Percentiles rank a stretch among this genome's conserved stretches.
Evolutionary conservation across 92 coral and sea anemone genomes (phyloP).

Genomic region (Chrysogorgia sp.): DNA sequence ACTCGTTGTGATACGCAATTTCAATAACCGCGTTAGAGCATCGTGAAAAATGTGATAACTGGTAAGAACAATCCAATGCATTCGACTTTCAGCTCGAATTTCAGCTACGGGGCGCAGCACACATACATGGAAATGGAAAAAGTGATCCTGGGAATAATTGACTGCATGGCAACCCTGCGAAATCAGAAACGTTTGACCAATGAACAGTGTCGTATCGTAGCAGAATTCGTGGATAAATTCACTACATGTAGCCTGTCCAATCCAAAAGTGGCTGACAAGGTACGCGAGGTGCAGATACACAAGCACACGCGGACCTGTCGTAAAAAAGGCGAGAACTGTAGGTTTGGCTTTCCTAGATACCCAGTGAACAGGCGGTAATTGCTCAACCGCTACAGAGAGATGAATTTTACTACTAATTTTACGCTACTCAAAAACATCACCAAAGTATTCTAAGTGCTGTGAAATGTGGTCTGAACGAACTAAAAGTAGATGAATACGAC

Average conservation of each 20-base stretch:
- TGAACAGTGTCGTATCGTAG: slow-evolving; percentile 28
- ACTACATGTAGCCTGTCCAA: slow-evolving; percentile 32
- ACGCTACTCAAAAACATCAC: slow-evolving; percentile 12
- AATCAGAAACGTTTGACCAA: slow-evolving; percentile 15
- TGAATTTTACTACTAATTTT: slow-evolving; percentile 1
- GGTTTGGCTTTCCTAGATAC: slow-evolving; percentile 37
- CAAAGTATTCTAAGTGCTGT: slow-evolving; percentile 30
- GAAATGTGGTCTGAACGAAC: slow-evolving; percentile 8
- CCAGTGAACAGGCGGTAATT: slow-evolving; percentile 26
- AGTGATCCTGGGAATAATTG: background rate
- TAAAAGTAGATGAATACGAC: slow-evolving; percentile 19
- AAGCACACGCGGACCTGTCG: slow-evolving; percentile 23
- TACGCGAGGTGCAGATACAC: slow-evolving; percentile 33
- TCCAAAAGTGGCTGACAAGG: slow-evolving; percentile 28
- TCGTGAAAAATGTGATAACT: slow-evolving; percentile 28
- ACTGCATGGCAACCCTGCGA: slow-evolving; percentile 6
- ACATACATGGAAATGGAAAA: slow-evolving; percentile 25
- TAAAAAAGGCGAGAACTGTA: slow-evolving; percentile 24
- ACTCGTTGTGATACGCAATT: slow-evolving; percentile 30
- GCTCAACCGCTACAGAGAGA: slow-evolving; percentile 33
- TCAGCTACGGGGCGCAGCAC: slow-evolving; percentile 29
- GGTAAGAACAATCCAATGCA: slow-evolving; percentile 40
- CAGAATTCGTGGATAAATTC: slow-evolving; percentile 34
- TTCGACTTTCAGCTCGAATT: slow-evolving; percentile 24
- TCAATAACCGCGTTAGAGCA: slow-evolving; percentile 29